Evolutionary conservation across 2,888 invertebrate genomes (phyloP).

Genomic region (Tenthredo livida): DNA sequence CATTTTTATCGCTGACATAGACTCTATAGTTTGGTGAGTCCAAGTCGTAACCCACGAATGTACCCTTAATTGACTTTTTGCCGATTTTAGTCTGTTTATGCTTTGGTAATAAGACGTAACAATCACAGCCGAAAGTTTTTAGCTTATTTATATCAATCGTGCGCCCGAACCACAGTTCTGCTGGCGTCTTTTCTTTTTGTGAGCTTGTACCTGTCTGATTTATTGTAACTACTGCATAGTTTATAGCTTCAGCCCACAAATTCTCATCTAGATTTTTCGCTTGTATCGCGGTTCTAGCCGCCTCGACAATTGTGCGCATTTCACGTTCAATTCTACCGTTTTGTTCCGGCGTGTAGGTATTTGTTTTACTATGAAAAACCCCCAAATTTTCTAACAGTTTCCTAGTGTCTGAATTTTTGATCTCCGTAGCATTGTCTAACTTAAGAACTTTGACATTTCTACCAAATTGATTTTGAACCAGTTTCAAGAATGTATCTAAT

Average conservation of each 20-base stretch:
- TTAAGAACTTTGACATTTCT: slow-evolving; percentile 62
- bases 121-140: slow-evolving; percentile 57
- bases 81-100: slow-evolving; percentile 57
- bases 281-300: slow-evolving; percentile 64
- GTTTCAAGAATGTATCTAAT: slow-evolving; percentile 61
- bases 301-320: slow-evolving; percentile 69
- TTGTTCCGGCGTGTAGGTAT: slow-evolving; percentile 67
- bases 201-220: slow-evolving; percentile 60
- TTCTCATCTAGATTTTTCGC: slow-evolving; percentile 50
- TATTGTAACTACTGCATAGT: slow-evolving; percentile 58
- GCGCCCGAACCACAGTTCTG: slow-evolving; percentile 60
- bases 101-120: slow-evolving; percentile 55
- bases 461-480: slow-evolving; percentile 67
- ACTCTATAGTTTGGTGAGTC: slow-evolving; percentile 61
- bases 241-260: slow-evolving; percentile 53
- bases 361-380: slow-evolving; percentile 61
- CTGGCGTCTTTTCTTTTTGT: slow-evolving; percentile 54
- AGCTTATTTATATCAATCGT: slow-evolving; percentile 54
- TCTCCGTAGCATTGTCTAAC: slow-evolving; percentile 64
- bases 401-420: slow-evolving; percentile 62
- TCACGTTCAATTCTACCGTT: slow-evolving; percentile 70
- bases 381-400: slow-evolving; percentile 64
- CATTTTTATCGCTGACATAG: slow-evolving; percentile 54
- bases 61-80: slow-evolving; percentile 57
- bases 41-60: slow-evolving; percentile 63